These are phyloP conservation scores for Tillus elongatus DNA, from an alignment of 2,888 invertebrate genomes.

Conservation along the genomic window DNA sequence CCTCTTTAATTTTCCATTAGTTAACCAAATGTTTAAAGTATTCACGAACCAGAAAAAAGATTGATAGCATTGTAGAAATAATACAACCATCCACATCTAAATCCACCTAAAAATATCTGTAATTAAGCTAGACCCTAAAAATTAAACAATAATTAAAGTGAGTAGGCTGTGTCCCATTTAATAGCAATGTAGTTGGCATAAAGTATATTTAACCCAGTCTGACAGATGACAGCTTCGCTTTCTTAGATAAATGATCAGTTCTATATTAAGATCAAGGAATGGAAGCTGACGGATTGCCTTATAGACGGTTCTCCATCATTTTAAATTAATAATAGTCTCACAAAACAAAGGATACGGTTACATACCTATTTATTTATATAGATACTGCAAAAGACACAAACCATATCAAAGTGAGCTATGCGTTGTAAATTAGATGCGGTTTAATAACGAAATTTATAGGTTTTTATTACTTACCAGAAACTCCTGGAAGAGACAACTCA, in stretches of 20 bases:
- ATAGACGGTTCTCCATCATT: constrained; percentile 13
- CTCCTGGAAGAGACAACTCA: too few relatives aligned
- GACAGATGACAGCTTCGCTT: constrained; percentile 6
- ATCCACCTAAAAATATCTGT: too few relatives aligned
- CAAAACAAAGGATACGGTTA: constrained; percentile 9
- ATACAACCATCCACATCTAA: too few relatives aligned
- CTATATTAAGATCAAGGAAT: constrained; percentile 24
- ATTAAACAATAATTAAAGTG: constrained; percentile 3
- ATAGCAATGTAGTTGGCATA: constrained; percentile 7
- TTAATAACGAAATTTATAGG: too few relatives aligned
- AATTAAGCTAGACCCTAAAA: constrained; percentile 4
- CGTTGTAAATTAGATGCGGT: background rate
- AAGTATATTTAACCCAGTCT: constrained; percentile 7
- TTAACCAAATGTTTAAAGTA: too few relatives aligned
- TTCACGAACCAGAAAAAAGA: too few relatives aligned
- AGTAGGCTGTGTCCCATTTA: constrained; percentile 5
- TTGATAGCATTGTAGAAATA: too few relatives aligned
- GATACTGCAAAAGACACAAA: background rate
- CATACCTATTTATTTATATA: constrained; percentile 3
- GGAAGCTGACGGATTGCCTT: constrained; percentile 18
- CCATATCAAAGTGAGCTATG: background rate
- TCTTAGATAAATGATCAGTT: constrained; percentile 23
- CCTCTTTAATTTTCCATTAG: too few relatives aligned
- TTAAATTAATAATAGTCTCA: constrained; percentile 15
- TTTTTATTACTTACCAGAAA: too few relatives aligned